Conservation (phyloP, 2,888 invertebrate species). For the Lobophora halterata region DNA sequence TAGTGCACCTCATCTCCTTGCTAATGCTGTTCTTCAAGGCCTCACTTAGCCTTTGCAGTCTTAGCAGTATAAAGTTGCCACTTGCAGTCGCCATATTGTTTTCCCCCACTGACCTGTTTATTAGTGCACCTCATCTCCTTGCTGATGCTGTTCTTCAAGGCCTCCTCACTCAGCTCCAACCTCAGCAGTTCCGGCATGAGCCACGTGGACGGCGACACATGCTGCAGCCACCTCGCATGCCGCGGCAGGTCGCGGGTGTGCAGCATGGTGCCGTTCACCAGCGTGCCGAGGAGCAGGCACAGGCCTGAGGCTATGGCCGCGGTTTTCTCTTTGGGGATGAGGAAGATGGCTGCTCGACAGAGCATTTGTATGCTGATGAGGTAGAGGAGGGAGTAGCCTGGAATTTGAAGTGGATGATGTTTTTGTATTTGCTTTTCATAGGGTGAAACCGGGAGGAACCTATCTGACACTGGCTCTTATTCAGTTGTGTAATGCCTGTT, state of each 20-base stretch:
- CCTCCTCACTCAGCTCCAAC: constrained; percentile 84
- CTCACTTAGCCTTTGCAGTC: too few species aligned
- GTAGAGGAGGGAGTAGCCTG: constrained; percentile 87
- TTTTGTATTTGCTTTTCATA: too few species aligned
- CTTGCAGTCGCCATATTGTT: too few species aligned
- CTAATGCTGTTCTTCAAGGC: too few species aligned
- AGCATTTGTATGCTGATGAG: constrained; percentile 85
- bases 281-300: constrained; percentile 81
- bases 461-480: too few species aligned
- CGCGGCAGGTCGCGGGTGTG: constrained; percentile 84
- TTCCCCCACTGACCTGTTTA: constrained; percentile 83
- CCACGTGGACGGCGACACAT: constrained; percentile 88
- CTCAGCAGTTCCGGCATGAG: constrained; percentile 83
- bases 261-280: constrained; percentile 85
- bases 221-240: constrained; percentile 84
- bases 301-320: constrained; percentile 82
- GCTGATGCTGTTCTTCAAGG: constrained; percentile 77
- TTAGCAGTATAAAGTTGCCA: too few species aligned
- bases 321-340: constrained; percentile 84
- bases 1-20: too few species aligned
- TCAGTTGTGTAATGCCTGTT: too few species aligned
- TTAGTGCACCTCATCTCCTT: constrained; percentile 82
- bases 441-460: too few species aligned
- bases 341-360: constrained; percentile 84
- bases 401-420: too few species aligned